A percentile compares a stretch with the other conserved stretches of the same genome.
These are phyloP conservation scores for Cheilosia soror DNA, from an alignment of 2,888 invertebrate genomes.

Conservation along the genomic window DNA sequence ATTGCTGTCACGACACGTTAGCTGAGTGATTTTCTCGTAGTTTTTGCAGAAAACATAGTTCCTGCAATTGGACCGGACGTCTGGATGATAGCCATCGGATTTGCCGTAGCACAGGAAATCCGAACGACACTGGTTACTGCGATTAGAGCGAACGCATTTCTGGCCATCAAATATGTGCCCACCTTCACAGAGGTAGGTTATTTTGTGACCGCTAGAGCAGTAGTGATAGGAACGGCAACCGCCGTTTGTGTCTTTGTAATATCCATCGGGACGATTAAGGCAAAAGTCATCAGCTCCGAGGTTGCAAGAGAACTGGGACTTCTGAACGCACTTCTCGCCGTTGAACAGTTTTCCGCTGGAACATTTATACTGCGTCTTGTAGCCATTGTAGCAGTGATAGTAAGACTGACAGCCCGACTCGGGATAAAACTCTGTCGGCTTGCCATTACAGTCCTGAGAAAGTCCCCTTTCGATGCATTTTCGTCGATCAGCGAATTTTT, in stretches of 20 bases:
- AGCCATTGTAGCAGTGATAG: conserved; percentile 86
- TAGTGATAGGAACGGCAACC: conserved; percentile 87
- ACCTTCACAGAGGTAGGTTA: conserved; percentile 85
- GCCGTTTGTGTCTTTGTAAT: conserved; percentile 84
- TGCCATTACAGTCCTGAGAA: conserved; percentile 77
- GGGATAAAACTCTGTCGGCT: conserved; percentile 83
- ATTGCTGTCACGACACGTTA: conserved; percentile 86
- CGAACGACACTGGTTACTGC: conserved; percentile 71
- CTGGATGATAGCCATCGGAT: conserved; percentile 86
- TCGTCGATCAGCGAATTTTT: conserved; percentile 76
- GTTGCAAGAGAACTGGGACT: conserved; percentile 84
- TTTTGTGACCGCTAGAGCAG: conserved; percentile 85
- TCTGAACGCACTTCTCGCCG: conserved; percentile 85
- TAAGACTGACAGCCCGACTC: conserved; percentile 85
- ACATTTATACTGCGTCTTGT: conserved; percentile 85
- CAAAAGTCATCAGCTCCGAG: conserved; percentile 84
- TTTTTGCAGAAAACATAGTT: conserved; percentile 87
- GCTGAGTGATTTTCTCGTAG: conserved; percentile 85
- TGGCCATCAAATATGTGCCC: conserved; percentile 85
- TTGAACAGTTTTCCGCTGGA: conserved; percentile 85
- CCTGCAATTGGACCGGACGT: conserved; percentile 85
- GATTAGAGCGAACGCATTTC: conserved; percentile 82
- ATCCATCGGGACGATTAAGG: conserved; percentile 85
- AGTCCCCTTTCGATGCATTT: conserved; percentile 77
- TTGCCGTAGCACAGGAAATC: conserved; percentile 84